These are phyloP conservation scores for Anser cygnoides DNA, from an alignment of 2,113 vertebrate species.

Conservation along the genomic window DNA sequence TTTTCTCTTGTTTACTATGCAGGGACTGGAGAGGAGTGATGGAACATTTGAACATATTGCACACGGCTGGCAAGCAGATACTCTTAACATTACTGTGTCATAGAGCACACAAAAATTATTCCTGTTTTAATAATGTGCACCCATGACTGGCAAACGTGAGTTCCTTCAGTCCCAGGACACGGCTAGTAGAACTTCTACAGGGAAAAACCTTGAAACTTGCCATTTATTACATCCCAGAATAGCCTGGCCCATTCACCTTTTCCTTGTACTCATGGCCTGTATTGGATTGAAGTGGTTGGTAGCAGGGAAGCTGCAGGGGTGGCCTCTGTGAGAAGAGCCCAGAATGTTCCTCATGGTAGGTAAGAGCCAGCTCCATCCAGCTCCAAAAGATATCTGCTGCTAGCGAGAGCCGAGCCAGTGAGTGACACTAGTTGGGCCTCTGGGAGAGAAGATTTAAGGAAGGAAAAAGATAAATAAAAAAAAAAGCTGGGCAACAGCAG, in stretches of 20 bases:
- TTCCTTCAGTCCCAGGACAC: background rate
- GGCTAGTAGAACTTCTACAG: background rate
- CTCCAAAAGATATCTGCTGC: background rate
- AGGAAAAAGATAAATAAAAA: no score
- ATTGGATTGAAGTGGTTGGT: background rate
- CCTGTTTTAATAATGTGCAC: background rate
- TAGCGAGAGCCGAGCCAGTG: background rate
- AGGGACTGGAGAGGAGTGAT: background rate
- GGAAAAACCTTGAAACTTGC: background rate
- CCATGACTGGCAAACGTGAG: fast-evolving
- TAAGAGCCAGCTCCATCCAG: background rate
- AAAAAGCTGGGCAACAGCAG: no score
- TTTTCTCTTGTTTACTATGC: background rate
- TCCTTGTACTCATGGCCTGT: background rate
- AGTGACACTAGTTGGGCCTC: background rate
- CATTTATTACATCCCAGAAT: background rate
- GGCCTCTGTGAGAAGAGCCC: background rate
- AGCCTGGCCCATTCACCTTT: background rate
- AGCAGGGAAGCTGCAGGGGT: background rate
- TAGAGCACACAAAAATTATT: background rate
- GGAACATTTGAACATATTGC: background rate
- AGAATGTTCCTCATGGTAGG: background rate
- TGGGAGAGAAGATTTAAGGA: background rate
- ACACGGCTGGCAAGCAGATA: background rate
- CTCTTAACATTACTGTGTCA: background rate